Conservation (phyloP, 2,797 vertebrate species). For the Danio tinwini region DNA sequence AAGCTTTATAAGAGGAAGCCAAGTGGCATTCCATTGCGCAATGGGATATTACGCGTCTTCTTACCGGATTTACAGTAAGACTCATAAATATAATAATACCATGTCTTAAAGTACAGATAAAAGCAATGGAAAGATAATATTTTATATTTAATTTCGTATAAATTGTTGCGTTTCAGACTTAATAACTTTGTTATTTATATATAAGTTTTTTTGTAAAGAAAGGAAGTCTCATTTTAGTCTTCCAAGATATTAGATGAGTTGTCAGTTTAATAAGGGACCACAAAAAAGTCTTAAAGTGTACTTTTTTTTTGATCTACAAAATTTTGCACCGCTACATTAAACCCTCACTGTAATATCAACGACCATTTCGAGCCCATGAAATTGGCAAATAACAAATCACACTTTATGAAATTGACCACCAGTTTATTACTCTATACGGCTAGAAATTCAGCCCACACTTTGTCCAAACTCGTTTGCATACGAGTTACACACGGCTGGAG, state of each 20-base stretch:
- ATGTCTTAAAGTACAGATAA: neutral
- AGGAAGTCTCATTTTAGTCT: neutral
- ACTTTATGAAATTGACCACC: conserved; percentile 29
- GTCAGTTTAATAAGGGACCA: neutral
- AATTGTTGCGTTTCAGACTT: neutral
- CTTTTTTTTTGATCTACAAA: neutral
- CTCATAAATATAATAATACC: neutral
- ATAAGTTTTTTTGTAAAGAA: neutral
- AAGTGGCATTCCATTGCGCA: conserved; percentile 5
- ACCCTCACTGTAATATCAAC: neutral
- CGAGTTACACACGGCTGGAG: conserved; percentile 81
- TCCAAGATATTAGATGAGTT: neutral
- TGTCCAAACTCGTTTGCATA: conserved; percentile 75
- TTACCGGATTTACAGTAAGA: neutral
- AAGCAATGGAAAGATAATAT: neutral
- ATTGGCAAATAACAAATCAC: conserved; percentile 29
- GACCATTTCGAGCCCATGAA: conserved; percentile 17
- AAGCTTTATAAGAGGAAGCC: conserved; percentile 22
- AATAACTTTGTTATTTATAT: neutral
- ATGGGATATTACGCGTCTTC: neutral
- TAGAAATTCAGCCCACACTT: conserved; percentile 61
- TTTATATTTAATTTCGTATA: too few relatives aligned
- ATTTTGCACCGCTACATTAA: conserved; percentile 1
- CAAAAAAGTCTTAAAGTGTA: neutral
- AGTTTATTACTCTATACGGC: conserved; percentile 17